Evolutionary conservation across 2,113 vertebrate genomes (phyloP), one percentile per base, ranked within the genome.

Genomic region (Alethe diademata): DNA sequence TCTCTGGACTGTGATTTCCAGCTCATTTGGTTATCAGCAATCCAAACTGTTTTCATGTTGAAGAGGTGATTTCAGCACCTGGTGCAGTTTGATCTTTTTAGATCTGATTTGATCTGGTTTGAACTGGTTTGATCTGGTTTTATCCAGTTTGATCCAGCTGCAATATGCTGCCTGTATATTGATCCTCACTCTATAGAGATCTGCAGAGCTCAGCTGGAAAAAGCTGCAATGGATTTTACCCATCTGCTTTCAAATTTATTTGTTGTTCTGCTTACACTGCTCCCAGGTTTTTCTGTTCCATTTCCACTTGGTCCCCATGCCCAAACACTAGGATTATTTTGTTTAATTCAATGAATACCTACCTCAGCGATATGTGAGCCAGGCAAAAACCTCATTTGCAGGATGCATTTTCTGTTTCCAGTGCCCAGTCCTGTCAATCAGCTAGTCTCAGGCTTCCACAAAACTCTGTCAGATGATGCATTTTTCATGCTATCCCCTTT

Each of bases 21-120:
- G 86, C 86, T 96, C 78, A 43, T 90, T 95, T 94, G 86, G 71
- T 94, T 95, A 96, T 91, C 94, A 84, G 96, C 89, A 96, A 61
- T 91, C 53, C 42, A 42, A 58, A 61, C 69, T 72, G n/a, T 61
- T 51, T 54, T 42, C 70, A 64, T 58, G 38, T 75, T 61, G 38
- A 80, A 94, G 88, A 95, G 85, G 92, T 5, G 14, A 95, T 93
- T 93, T 78, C 93, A 95, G 88, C 92, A 93, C 92, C 88, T 42
- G 17, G 86, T 9, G 7, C 78, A 43, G 38, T 33, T 38, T 53
- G 45, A 38, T 23, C 18, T 9, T 33, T 51, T 76, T 18, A 19
- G 33, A 45, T 26, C 22, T 69, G 62, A 15, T 45, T 67, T 62
- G 54, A 28, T 45, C 54, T 53, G 38, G 26, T 40, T 38, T 56